These are phyloP conservation scores for Beroe ovata DNA, from an alignment of 37 sponge, comb jelly and placozoan genomes.

Conservation along the genomic window DNA sequence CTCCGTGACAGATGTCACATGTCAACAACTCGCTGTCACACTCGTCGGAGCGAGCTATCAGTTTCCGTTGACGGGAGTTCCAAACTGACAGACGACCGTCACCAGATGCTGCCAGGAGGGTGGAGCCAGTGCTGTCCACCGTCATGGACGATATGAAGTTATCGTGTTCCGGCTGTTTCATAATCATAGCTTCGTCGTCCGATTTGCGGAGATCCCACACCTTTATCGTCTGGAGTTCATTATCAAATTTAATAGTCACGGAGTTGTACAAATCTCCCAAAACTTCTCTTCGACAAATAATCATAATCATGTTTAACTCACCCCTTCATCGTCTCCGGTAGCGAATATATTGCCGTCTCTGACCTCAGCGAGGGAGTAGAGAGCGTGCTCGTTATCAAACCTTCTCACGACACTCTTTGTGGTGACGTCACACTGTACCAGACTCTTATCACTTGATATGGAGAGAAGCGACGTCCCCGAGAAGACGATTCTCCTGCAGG, in stretches of 20 bases:
- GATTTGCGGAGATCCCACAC: conserved; percentile 80
- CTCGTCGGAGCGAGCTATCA: conserved; percentile 76
- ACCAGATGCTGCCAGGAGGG: conserved; percentile 83
- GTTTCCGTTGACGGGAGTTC: conserved; percentile 76
- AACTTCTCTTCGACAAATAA: too few species aligned
- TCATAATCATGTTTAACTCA: too few species aligned
- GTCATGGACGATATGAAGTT: conserved; percentile 83
- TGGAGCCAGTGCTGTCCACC: conserved; percentile 61
- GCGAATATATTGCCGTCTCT: conserved; percentile 71
- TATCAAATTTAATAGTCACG: too few species aligned
- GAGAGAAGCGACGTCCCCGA: conserved; percentile 8
- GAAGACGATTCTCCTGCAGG: conserved; percentile 10
- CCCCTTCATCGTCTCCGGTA: conserved; percentile 87
- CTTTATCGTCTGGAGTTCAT: conserved; percentile 59
- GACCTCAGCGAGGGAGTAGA: conserved; percentile 72
- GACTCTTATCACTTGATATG: conserved; percentile 68
- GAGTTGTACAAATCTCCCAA: too few species aligned
- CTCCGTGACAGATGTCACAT: conserved; percentile 75
- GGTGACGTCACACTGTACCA: conserved; percentile 68
- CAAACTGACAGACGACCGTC: conserved; percentile 77
- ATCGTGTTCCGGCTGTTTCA: conserved; percentile 70
- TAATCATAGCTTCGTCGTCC: conserved; percentile 54
- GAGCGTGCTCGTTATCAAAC: conserved; percentile 72
- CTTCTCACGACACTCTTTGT: conserved; percentile 65
- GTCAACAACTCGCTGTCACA: conserved; percentile 87